These are phyloP conservation scores for Bovichtus diacanthus DNA, from an alignment of 2,797 vertebrate species.

Conservation along the genomic window DNA sequence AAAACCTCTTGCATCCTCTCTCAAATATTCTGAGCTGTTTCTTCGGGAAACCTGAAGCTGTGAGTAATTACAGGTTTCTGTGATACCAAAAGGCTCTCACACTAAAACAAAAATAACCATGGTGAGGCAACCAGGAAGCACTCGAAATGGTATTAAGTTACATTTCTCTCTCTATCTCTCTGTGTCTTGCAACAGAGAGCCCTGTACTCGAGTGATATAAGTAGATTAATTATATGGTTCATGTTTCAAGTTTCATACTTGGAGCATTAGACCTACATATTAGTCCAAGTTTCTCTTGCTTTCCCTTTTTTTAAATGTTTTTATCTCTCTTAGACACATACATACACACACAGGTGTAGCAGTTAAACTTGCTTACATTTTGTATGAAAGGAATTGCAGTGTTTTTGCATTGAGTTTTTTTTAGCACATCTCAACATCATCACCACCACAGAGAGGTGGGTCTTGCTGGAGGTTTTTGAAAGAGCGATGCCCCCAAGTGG, in stretches of 20 bases:
- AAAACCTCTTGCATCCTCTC: not conserved
- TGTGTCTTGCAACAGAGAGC: constrained; percentile 37
- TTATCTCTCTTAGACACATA: not conserved
- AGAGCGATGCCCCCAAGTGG: constrained; percentile 22
- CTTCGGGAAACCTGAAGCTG: not conserved
- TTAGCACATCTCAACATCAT: not conserved
- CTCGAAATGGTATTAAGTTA: constrained; percentile 48
- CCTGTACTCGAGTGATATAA: constrained; percentile 18
- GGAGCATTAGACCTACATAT: not conserved
- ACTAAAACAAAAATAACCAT: constrained; percentile 12
- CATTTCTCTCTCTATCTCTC: constrained; percentile 35
- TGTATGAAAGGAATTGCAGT: not conserved
- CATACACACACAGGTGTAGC: not conserved
- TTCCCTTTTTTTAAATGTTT: not conserved
- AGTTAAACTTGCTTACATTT: not conserved
- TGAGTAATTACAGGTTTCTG: constrained; percentile 17
- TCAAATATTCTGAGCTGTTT: constrained; percentile 17
- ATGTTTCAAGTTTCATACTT: constrained; percentile 16
- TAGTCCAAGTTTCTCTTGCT: not conserved
- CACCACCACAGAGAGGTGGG: not conserved
- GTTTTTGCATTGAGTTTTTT: too few relatives aligned
- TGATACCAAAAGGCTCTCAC: constrained; percentile 23
- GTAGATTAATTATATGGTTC: constrained; percentile 34
- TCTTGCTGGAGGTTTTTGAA: not conserved
- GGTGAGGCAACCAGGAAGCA: constrained; percentile 47